phyloP scores from a whole-genome alignment of 1,140 invertebrate species.

The Araneus ventricosus region DNA sequence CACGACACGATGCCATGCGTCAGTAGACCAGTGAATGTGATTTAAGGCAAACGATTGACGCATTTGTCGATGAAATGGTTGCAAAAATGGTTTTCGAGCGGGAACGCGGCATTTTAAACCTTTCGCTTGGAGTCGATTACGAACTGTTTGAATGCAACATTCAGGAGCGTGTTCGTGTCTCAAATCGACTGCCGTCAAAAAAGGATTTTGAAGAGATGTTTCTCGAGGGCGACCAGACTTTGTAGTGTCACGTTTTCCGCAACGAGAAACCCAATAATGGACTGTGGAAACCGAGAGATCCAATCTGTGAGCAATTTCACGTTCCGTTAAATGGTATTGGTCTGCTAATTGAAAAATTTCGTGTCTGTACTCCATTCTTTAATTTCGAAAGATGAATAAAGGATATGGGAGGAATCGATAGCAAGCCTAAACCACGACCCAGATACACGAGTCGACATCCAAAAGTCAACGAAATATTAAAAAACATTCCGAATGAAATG shows the following conservation, averaged over 20 bases:
- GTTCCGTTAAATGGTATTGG: neutral
- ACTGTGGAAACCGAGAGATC: neutral
- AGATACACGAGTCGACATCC: no score
- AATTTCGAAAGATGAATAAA: neutral
- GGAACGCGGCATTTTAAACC: neutral
- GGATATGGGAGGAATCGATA: neutral
- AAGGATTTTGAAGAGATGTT: conserved; percentile 15
- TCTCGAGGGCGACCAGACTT: neutral
- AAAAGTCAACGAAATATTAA: neutral
- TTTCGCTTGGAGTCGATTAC: neutral
- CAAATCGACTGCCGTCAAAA: neutral
- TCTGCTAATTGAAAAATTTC: conserved; percentile 23
- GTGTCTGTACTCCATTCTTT: neutral
- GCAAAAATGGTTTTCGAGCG: conserved; percentile 4
- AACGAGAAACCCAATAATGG: conserved; percentile 21
- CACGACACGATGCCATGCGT: conserved; percentile 11
- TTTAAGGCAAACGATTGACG: conserved; percentile 9
- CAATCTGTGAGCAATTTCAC: neutral
- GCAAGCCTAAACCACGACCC: no score
- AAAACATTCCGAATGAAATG: no score
- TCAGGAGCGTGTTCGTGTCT: neutral
- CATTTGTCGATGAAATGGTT: neutral
- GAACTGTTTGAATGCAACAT: neutral
- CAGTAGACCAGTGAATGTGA: neutral
- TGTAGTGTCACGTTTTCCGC: neutral